Conservation (phyloP, 2,888 invertebrate genomes). For the Mesorhabditis belari region DNA sequence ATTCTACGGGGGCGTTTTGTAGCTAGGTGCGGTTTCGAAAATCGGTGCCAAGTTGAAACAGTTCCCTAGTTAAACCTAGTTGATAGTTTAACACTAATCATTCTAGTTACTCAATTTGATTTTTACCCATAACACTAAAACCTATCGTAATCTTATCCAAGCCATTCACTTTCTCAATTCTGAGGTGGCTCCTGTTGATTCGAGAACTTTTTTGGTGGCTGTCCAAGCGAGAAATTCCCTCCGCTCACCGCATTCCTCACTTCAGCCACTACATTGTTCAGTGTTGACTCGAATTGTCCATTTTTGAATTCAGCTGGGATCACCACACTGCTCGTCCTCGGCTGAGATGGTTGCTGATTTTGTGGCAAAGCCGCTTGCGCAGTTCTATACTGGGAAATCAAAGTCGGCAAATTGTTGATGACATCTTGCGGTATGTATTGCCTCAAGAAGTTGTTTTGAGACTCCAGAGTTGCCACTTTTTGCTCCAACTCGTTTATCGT, state of each 20-base stretch:
- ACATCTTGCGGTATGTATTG: conserved; percentile 81
- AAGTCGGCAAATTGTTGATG: conserved; percentile 1
- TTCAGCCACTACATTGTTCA: background rate
- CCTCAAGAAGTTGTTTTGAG: conserved; percentile 78
- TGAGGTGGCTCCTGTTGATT: background rate
- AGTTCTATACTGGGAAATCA: background rate
- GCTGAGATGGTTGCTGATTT: background rate
- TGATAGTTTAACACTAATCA: no score
- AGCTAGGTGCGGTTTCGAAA: no score
- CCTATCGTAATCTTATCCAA: no score
- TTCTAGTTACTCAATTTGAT: background rate
- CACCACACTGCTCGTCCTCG: background rate
- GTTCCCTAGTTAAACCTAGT: no score
- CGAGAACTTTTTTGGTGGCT: background rate
- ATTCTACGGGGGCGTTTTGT: no score
- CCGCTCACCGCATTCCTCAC: background rate
- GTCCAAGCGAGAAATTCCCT: background rate
- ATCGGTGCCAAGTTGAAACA: no score
- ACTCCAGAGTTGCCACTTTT: conserved; percentile 75
- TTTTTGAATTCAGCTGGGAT: background rate
- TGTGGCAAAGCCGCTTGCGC: background rate
- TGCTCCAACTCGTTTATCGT: conserved; percentile 84
- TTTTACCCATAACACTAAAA: background rate
- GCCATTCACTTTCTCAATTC: no score
- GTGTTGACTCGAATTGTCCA: background rate